Conservation (phyloP, 2,113 vertebrate genomes). For the Toxostoma redivivum region DNA sequence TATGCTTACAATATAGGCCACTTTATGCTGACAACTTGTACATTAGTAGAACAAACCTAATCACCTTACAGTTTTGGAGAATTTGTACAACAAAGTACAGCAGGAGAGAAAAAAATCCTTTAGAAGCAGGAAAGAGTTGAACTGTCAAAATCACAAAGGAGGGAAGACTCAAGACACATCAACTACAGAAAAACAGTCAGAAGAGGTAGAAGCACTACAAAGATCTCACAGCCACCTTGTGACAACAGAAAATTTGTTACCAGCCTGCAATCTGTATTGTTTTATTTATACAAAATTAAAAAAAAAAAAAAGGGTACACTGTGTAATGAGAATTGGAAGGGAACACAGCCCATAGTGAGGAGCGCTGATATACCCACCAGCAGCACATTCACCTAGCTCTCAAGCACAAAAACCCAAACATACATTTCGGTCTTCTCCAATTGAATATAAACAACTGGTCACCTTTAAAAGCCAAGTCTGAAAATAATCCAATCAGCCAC, state of each 20-base stretch:
- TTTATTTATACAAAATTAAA: background rate
- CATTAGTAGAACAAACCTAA: background rate
- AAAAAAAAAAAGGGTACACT: background rate
- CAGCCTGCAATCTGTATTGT: background rate
- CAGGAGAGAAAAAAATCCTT: background rate
- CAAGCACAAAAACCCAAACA: background rate
- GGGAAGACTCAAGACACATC: background rate
- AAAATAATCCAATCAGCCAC: background rate
- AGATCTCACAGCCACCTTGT: background rate
- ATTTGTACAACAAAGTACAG: background rate
- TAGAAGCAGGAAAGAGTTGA: background rate
- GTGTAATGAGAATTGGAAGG: background rate
- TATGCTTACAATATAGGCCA: background rate
- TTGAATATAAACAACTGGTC: background rate
- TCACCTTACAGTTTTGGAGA: background rate
- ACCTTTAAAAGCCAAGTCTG: background rate
- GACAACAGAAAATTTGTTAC: background rate
- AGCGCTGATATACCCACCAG: background rate
- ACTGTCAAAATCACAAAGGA: background rate
- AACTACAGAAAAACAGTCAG: background rate
- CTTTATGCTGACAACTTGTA: background rate
- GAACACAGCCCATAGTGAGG: background rate
- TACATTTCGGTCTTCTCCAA: background rate
- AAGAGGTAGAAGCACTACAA: background rate
- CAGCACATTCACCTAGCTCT: background rate